Percentiles rank a stretch among this genome's conserved stretches.
Evolutionary conservation across 2,888 invertebrate genomes (phyloP).

Genomic region (Pyrrhosoma nymphula): DNA sequence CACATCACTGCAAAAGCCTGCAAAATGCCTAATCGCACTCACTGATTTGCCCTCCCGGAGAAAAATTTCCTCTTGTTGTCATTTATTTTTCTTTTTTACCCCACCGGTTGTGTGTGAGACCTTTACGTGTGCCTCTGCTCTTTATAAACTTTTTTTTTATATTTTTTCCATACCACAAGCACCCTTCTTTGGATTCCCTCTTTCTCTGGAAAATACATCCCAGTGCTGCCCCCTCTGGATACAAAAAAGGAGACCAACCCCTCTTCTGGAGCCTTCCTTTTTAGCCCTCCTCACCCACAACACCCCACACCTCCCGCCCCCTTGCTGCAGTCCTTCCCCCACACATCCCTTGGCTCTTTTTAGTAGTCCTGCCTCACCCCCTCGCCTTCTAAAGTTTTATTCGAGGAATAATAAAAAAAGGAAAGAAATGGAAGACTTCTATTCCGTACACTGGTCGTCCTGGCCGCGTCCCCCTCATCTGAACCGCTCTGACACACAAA

Average conservation of each 20-base stretch:
- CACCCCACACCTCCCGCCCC: neutral
- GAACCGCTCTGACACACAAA: constrained; percentile 36
- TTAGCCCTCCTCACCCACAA: neutral
- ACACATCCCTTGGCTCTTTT: neutral
- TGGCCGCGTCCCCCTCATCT: neutral
- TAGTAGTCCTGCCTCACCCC: neutral
- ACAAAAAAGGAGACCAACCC: neutral
- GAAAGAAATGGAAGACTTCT: neutral
- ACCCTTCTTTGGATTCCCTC: constrained; percentile 41
- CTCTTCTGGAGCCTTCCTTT: neutral
- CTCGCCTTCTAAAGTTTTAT: neutral
- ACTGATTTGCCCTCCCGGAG: constrained; percentile 34
- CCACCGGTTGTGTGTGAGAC: neutral
- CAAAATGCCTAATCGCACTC: constrained; percentile 59
- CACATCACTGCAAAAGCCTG: constrained; percentile 22
- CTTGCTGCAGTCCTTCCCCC: neutral
- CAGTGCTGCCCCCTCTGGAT: neutral
- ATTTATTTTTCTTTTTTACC: neutral
- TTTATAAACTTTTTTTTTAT: constrained; percentile 2
- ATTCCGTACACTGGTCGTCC: neutral
- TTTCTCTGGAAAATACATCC: constrained; percentile 44
- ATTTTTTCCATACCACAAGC: constrained; percentile 37
- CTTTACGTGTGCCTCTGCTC: neutral
- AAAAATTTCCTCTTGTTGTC: neutral
- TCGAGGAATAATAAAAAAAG: constrained; percentile 34